Evolutionary conservation across 1,140 invertebrate genomes (phyloP).

Genomic region (Drosophila kohkoa): DNA sequence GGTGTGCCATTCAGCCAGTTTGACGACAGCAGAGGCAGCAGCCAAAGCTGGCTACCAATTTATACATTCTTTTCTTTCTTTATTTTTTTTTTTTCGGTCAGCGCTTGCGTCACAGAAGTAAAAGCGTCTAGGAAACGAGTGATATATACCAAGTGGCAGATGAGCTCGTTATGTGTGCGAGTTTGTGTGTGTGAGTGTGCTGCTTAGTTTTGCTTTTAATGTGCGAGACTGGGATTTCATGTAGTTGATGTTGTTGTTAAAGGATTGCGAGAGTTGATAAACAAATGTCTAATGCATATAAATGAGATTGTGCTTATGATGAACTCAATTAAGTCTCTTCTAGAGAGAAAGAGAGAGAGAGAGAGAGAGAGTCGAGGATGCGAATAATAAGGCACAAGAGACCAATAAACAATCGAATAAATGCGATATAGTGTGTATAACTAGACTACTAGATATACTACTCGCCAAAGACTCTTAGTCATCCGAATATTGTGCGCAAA

Average conservation of each 20-base stretch:
- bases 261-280: conserved; percentile 52
- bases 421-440: conserved; percentile 6
- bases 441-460: not conserved
- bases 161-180: conserved; percentile 28
- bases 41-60: conserved; percentile 31
- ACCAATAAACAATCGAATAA: conserved; percentile 32
- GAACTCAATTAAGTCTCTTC: conserved; percentile 38
- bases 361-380: not conserved
- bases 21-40: conserved; percentile 72
- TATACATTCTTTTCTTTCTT: conserved; percentile 36
- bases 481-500: conserved; percentile 61
- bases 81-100: conserved; percentile 39
- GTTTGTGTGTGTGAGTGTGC: conserved; percentile 17
- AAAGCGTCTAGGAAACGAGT: conserved; percentile 52
- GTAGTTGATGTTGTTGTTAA: conserved; percentile 16
- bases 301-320: conserved; percentile 35
- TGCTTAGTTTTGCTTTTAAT: conserved; percentile 52
- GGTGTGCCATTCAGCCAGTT: conserved; percentile 77
- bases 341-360: conserved; percentile 11
- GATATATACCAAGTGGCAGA: conserved; percentile 47
- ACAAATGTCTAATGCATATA: conserved; percentile 35
- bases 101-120: conserved; percentile 68
- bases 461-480: conserved; percentile 70
- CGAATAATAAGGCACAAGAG: conserved; percentile 51
- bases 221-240: conserved; percentile 43